Evolutionary conservation across 2,797 vertebrate genomes (phyloP).

Genomic region (Pseudopleuronectes americanus): DNA sequence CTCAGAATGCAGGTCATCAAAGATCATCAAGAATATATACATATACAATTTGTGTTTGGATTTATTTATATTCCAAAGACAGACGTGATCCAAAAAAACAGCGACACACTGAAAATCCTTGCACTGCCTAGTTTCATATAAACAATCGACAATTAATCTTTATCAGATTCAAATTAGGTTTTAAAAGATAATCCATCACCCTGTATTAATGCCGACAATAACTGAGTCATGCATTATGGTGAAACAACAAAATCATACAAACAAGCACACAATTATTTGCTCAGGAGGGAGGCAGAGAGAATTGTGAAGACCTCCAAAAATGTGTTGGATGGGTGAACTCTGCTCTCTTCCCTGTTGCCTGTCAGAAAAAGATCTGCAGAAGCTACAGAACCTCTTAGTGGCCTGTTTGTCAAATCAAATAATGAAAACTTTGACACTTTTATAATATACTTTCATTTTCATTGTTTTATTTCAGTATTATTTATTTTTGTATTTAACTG

Average conservation of each 20-base stretch:
- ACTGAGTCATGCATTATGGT: constrained; percentile 1
- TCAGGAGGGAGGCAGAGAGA: background rate
- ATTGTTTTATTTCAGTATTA: no score
- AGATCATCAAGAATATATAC: background rate
- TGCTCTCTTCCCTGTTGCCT: constrained; percentile 17
- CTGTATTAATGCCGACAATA: constrained; percentile 10
- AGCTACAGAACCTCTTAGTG: no score
- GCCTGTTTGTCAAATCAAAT: no score
- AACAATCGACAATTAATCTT: constrained; percentile 38
- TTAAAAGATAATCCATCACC: constrained; percentile 28
- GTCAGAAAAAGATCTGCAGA: constrained; percentile 4
- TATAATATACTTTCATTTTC: no score
- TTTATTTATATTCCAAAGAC: constrained; percentile 18
- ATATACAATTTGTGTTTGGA: background rate
- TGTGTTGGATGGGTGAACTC: constrained; percentile 38
- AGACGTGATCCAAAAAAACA: background rate
- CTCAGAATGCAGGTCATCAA: constrained; percentile 29
- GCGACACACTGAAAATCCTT: background rate
- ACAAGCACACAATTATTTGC: background rate
- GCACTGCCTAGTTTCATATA: constrained; percentile 14
- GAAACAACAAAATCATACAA: background rate
- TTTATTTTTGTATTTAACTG: no score
- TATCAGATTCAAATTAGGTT: constrained; percentile 26
- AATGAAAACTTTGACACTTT: no score
- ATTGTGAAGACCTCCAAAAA: constrained; percentile 9